These are phyloP conservation scores for human (Homo sapiens) DNA, from an alignment of 2,113 vertebrate genomes.

Conservation along the genomic window GRCh38 chr12:116466501-116467000, in stretches of 20 bases:
- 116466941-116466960: not conserved
- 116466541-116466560: not conserved
- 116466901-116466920: not conserved
- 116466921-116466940: not conserved
- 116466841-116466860: not conserved
- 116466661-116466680: not conserved
- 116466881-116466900: accelerated
- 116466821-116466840: not conserved
- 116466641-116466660: not conserved
- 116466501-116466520: no score
- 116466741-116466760: no score
- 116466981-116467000: not conserved
- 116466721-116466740: not conserved
- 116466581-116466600: not conserved
- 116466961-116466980: not conserved
- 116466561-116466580: not conserved
- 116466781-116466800: not conserved
- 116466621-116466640: not conserved
- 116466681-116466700: not conserved
- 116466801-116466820: not conserved
- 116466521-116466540: not conserved
- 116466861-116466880: not conserved
- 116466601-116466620: not conserved
- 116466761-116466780: not conserved
- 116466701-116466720: not conserved